These are phyloP conservation scores for Malaclemys terrapin DNA, from an alignment of 2,113 vertebrate genomes.

Conservation along the genomic window DNA sequence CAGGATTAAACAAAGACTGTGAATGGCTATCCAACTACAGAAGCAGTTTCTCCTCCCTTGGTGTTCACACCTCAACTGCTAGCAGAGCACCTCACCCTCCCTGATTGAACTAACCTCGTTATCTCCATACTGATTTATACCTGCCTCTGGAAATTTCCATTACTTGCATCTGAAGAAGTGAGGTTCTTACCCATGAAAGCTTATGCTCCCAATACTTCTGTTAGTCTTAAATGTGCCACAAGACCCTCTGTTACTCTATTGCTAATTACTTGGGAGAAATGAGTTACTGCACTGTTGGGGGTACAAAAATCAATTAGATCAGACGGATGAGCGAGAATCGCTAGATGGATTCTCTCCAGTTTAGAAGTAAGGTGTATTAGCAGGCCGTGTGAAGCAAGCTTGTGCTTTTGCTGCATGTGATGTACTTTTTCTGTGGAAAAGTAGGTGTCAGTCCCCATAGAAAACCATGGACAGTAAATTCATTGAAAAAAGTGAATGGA, in stretches of 20 bases:
- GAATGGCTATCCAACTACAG: too few relatives aligned
- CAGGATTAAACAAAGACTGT: too few relatives aligned
- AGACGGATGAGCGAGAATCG: background rate
- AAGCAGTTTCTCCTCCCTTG: too few relatives aligned
- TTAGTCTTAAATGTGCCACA: too few relatives aligned
- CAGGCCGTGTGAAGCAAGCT: background rate
- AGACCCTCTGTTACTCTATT: background rate
- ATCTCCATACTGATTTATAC: too few relatives aligned
- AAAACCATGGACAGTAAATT: background rate
- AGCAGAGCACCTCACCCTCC: too few relatives aligned
- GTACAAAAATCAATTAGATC: background rate
- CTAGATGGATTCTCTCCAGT: background rate
- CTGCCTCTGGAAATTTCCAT: too few relatives aligned
- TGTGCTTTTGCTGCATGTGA: fast-evolving
- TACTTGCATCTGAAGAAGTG: too few relatives aligned
- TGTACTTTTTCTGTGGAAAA: background rate
- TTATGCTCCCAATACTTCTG: too few relatives aligned
- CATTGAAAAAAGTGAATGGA: background rate
- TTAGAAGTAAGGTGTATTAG: background rate
- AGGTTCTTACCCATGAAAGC: too few relatives aligned
- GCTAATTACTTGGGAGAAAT: fast-evolving
- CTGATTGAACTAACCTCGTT: too few relatives aligned
- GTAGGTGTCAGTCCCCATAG: background rate
- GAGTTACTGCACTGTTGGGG: background rate
- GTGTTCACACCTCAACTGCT: too few relatives aligned